phyloP scores from a whole-genome alignment of 2,113 vertebrate genomes.

The Sminthopsis crassicaudata region DNA sequence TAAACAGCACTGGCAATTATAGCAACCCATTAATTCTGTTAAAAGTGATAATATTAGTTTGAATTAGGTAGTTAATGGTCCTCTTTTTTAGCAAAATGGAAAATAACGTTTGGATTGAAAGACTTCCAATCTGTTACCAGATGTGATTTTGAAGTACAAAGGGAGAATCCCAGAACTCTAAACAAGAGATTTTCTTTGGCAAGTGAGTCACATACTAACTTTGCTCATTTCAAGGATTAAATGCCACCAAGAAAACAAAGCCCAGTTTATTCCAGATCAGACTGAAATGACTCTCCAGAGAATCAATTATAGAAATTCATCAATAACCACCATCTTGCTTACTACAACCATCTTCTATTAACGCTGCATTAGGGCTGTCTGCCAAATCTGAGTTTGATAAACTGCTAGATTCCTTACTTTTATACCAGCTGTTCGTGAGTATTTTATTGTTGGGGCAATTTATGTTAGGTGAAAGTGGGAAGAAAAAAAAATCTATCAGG shows the following conservation, averaged over 20 bases:
- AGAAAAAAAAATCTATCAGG: neutral
- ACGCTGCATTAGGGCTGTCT: slow-evolving; percentile 11
- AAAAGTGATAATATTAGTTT: slow-evolving; percentile 63
- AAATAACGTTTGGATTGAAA: slow-evolving; percentile 26
- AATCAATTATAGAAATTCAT: slow-evolving; percentile 44
- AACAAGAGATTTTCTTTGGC: slow-evolving; percentile 61
- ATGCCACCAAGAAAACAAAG: slow-evolving; percentile 46
- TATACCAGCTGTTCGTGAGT: slow-evolving; percentile 15
- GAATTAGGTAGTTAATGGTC: slow-evolving; percentile 38
- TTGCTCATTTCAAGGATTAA: slow-evolving; percentile 44
- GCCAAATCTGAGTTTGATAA: slow-evolving; percentile 14
- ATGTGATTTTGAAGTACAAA: slow-evolving; percentile 67
- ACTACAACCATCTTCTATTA: slow-evolving; percentile 13
- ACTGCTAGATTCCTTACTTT: slow-evolving; percentile 12
- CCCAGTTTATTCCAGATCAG: slow-evolving; percentile 49
- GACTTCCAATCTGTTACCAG: slow-evolving; percentile 23
- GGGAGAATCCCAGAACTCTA: slow-evolving; percentile 48
- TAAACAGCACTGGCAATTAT: slow-evolving; percentile 57
- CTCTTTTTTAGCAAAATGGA: slow-evolving; percentile 19
- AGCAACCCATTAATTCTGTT: slow-evolving; percentile 70
- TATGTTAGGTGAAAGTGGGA: neutral
- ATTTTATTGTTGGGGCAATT: slow-evolving; percentile 38
- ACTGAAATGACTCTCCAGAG: slow-evolving; percentile 46
- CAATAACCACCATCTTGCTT: neutral
- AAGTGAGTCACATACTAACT: slow-evolving; percentile 36